phyloP scores from a whole-genome alignment of 2,797 vertebrate genomes.

The Steatocranus sp. region DNA sequence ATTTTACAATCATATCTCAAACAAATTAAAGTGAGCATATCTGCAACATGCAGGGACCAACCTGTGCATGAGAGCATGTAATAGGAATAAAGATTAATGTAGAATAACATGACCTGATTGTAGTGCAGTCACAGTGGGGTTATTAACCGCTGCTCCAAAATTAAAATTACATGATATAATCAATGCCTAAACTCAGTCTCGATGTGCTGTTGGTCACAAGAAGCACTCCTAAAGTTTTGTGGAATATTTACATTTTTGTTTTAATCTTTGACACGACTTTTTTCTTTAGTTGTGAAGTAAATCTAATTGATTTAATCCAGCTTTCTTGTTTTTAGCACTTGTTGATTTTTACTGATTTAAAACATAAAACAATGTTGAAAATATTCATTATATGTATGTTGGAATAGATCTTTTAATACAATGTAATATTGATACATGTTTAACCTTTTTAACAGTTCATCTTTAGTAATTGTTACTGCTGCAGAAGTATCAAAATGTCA shows the following conservation, averaged over 20 bases:
- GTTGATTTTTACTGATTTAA: background rate
- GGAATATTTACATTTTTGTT: fast-evolving
- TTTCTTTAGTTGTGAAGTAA: background rate
- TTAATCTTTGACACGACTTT: fast-evolving
- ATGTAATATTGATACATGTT: background rate
- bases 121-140: background rate
- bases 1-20: background rate
- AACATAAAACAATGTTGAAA: background rate
- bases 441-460: background rate
- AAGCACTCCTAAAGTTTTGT: background rate
- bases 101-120: background rate
- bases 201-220: background rate
- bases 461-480: background rate
- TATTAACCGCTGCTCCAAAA: background rate
- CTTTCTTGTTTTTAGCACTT: background rate
- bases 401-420: background rate
- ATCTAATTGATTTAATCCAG: background rate
- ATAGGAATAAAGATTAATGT: background rate
- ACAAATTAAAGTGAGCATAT: background rate
- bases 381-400: background rate
- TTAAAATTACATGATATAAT: background rate
- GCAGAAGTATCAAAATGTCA: background rate
- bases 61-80: background rate
- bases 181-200: background rate
- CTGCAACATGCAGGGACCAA: background rate